Evolutionary conservation across 2,888 invertebrate species (phyloP), one percentile per base, ranked within the genome.

Genomic region (Drosophila testacea): DNA sequence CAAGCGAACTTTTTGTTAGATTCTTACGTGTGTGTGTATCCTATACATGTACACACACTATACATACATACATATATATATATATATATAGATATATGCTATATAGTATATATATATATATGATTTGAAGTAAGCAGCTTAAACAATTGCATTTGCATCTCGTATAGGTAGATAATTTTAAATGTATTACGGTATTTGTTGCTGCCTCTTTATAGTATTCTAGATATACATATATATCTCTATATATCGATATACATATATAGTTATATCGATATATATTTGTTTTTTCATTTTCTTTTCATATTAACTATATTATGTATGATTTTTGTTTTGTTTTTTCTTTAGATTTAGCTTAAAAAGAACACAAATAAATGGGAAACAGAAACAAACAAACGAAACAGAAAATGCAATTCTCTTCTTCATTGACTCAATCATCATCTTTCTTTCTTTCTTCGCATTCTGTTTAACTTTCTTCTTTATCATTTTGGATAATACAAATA

Each of bases 1-100:
- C 82, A 80, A 84, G 79, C 79, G 82, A 81, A 79, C 69, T 69
- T 81, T 60, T 39, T 44, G 5, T 41, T 16, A 16, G 54, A 30
- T 36, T 56, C 36, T 57, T 38, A 36, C 34, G 46, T 22, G 30
- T 50, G 13, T 63, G 41, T 71, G 41, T 9, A 27, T 38, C 42
- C 28, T 57, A 54, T 34, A 51, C 36, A 50, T 48, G 47, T 60
- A 55, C 59, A 65, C 72, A 64, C 61, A 22, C 44, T 28, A 51
- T 52, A 46, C 38, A 60, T 32, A 56, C 36, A 64, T 61, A 61
- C 22, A 75, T 63, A 57, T 46, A 54, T 59, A 65, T 48, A 68
- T n/a, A n/a, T 55, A 60, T 63, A 50, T 62, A 60, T 70, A 52
- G 13, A 32, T 32, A 32, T 70, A 38, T 63, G 56, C 41, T 39